Evolutionary conservation across 2,113 vertebrate genomes (phyloP).

Genomic region (Diphyllodes magnificus): DNA sequence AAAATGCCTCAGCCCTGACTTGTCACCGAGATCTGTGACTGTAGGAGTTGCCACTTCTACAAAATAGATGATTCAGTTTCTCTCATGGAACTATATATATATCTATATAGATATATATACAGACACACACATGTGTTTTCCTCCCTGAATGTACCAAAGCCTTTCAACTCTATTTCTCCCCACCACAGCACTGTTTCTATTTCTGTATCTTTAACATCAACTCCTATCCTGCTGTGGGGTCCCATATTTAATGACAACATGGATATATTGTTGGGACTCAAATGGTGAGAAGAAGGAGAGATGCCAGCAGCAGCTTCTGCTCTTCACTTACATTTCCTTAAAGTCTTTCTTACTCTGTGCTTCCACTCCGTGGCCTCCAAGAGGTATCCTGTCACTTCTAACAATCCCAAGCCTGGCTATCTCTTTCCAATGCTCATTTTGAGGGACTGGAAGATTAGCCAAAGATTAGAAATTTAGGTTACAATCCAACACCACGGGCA

Average conservation of each 20-base stretch:
- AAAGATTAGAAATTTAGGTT: not conserved
- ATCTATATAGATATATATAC: not conserved
- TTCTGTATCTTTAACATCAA: not conserved
- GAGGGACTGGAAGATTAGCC: not conserved
- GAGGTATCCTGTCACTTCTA: not conserved
- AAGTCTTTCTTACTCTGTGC: not conserved
- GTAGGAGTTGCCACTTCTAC: not conserved
- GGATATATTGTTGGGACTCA: not conserved
- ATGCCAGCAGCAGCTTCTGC: not conserved
- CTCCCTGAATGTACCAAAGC: not conserved
- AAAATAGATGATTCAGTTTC: not conserved
- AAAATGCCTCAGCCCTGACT: not conserved
- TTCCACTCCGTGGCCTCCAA: not conserved
- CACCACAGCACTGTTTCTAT: not conserved
- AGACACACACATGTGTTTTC: rapidly evolving
- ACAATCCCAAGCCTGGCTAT: not conserved
- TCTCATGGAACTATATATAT: not conserved
- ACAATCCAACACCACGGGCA: not conserved
- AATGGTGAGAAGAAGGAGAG: not conserved
- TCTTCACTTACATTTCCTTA: not conserved
- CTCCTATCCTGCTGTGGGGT: not conserved
- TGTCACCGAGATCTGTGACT: not conserved
- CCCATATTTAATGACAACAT: not conserved
- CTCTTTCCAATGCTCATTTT: not conserved
- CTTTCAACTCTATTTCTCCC: not conserved